Conservation (phyloP, 2,113 vertebrate species). For the Anhinga anhinga region DNA sequence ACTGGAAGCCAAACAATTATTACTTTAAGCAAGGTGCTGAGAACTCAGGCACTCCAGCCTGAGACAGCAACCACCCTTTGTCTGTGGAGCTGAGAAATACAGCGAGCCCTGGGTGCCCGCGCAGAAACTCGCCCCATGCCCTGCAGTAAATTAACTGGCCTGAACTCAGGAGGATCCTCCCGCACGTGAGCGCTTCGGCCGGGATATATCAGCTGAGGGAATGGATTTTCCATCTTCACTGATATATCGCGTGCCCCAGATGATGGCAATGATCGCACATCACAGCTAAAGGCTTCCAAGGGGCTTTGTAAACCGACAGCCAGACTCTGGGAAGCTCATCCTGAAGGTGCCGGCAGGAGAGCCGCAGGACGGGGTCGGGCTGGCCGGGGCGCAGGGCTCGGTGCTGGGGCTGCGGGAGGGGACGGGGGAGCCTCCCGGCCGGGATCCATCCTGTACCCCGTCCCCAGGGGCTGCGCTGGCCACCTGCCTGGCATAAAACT, state of each 20-base stretch:
- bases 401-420: neutral
- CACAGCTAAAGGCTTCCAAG: neutral
- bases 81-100: neutral
- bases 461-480: accelerated
- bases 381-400: accelerated
- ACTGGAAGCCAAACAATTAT: neutral
- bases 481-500: neutral
- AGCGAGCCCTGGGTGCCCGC: neutral
- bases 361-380: accelerated
- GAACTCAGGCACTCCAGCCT: neutral
- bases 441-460: accelerated
- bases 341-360: neutral
- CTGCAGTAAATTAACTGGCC: neutral
- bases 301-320: neutral
- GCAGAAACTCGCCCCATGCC: neutral
- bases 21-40: neutral
- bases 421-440: accelerated
- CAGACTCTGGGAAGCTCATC: accelerated
- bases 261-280: neutral
- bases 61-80: neutral
- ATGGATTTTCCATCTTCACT: slow-evolving; percentile 37
- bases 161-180: neutral
- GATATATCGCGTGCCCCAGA: neutral
- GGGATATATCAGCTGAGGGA: accelerated
- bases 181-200: accelerated